A percentile compares a stretch with the other conserved stretches of the same genome.
Evolutionary conservation across 2,888 invertebrate species (phyloP).

Genomic region (Clanis bilineata): DNA sequence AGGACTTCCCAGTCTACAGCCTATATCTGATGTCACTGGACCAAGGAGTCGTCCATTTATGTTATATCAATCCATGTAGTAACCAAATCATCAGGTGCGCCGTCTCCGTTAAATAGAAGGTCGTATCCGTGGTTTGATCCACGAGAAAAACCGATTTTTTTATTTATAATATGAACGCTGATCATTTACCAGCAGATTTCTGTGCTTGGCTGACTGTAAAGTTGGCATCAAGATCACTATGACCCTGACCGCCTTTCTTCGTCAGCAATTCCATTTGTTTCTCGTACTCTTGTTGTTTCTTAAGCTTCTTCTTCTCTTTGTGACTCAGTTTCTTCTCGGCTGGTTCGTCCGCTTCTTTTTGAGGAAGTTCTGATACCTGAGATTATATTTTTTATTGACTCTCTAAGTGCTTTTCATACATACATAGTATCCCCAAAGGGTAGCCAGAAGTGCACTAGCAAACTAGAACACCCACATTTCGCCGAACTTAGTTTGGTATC

Average conservation of each 20-base stretch:
- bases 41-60: too few relatives aligned
- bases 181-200: slow-evolving; percentile 82
- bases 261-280: slow-evolving; percentile 92
- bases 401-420: too few relatives aligned
- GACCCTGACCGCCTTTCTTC: slow-evolving; percentile 93
- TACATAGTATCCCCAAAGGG: too few relatives aligned
- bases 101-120: too few relatives aligned
- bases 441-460: too few relatives aligned
- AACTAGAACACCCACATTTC: too few relatives aligned
- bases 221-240: slow-evolving; percentile 94
- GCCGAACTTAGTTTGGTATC: too few relatives aligned
- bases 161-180: background rate
- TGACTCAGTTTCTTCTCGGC: slow-evolving; percentile 91
- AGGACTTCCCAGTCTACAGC: too few relatives aligned
- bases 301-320: slow-evolving; percentile 95
- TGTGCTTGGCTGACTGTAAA: slow-evolving; percentile 96
- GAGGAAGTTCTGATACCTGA: slow-evolving; percentile 45
- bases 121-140: background rate
- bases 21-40: too few relatives aligned
- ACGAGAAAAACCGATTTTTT: background rate
- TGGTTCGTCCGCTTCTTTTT: slow-evolving; percentile 55
- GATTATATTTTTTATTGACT: too few relatives aligned
- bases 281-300: slow-evolving; percentile 94
- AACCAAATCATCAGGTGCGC: too few relatives aligned
- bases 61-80: too few relatives aligned